A percentile compares a stretch with the other conserved stretches of the same genome.
These are phyloP conservation scores for Anhinga anhinga DNA, from an alignment of 2,113 vertebrate genomes.

Conservation along the genomic window DNA sequence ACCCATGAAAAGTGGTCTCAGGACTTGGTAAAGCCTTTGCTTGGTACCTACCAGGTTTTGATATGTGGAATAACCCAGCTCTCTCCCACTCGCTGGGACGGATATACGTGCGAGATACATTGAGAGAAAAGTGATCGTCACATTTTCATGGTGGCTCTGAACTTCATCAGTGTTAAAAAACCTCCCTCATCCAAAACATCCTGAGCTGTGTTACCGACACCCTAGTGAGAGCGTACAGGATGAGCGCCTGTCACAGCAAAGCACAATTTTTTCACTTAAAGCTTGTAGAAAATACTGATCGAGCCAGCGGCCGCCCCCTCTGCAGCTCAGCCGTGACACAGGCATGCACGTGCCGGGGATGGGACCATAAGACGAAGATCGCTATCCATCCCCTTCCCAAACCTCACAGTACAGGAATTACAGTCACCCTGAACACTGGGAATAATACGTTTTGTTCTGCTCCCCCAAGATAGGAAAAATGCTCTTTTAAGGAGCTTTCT, in stretches of 20 bases:
- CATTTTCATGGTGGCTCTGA: background rate
- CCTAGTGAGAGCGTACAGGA: accelerated
- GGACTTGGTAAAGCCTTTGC: background rate
- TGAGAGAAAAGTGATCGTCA: accelerated
- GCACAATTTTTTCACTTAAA: background rate
- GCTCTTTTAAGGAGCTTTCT: background rate
- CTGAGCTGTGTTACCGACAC: background rate
- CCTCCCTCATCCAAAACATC: background rate
- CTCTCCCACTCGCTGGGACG: background rate
- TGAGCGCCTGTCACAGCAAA: background rate
- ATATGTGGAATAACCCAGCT: background rate
- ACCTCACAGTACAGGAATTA: background rate
- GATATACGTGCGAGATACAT: accelerated
- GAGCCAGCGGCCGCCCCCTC: background rate
- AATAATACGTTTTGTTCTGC: background rate
- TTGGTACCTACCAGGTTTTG: background rate
- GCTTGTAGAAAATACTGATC: accelerated
- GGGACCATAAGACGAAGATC: accelerated
- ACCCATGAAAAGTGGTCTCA: background rate
- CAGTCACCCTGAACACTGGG: background rate
- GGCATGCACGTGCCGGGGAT: background rate
- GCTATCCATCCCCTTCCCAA: background rate
- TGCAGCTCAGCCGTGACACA: accelerated
- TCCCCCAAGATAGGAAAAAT: accelerated
- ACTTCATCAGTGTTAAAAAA: background rate